Evolutionary conservation across 2,113 vertebrate species (phyloP).

Genomic region (Alosa alosa): DNA sequence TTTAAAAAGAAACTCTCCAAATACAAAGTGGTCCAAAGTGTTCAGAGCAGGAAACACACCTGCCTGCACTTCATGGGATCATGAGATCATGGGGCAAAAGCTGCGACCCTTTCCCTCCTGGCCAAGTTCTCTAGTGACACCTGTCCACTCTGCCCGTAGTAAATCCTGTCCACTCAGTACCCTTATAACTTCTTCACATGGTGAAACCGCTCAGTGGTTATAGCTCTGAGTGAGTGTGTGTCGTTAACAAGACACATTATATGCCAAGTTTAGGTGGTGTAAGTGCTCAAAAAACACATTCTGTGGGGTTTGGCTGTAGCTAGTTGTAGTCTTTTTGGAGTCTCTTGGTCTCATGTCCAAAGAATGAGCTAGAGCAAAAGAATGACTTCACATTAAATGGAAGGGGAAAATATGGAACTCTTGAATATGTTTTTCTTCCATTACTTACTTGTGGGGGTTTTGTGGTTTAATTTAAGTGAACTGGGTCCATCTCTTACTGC

Average conservation of each 20-base stretch:
- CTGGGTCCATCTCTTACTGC: not conserved
- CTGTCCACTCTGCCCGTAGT: not conserved
- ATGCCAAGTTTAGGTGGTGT: not conserved
- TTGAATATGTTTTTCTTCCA: conserved; percentile 50
- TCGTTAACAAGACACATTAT: not conserved
- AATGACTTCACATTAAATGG: conserved; percentile 45
- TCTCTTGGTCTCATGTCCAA: not conserved
- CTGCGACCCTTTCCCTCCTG: conserved; percentile 48
- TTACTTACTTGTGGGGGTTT: conserved; percentile 23
- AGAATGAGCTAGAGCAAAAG: conserved; percentile 39
- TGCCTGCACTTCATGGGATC: not conserved
- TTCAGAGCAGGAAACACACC: not conserved
- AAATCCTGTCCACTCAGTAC: not conserved
- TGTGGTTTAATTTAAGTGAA: not conserved
- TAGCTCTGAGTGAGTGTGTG: not conserved
- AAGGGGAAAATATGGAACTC: conserved; percentile 41
- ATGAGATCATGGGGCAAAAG: not conserved
- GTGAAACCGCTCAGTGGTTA: not conserved
- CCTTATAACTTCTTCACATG: not conserved
- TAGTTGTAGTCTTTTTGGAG: not conserved
- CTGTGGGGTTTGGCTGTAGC: not conserved
- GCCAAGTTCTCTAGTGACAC: conserved; percentile 46
- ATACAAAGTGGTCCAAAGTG: not conserved
- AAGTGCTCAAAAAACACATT: not conserved
- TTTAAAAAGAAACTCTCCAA: not conserved